Base-by-base conservation (phyloP, 2,113 vertebrate genomes). In the Misgurnus anguillicaudatus region DNA sequence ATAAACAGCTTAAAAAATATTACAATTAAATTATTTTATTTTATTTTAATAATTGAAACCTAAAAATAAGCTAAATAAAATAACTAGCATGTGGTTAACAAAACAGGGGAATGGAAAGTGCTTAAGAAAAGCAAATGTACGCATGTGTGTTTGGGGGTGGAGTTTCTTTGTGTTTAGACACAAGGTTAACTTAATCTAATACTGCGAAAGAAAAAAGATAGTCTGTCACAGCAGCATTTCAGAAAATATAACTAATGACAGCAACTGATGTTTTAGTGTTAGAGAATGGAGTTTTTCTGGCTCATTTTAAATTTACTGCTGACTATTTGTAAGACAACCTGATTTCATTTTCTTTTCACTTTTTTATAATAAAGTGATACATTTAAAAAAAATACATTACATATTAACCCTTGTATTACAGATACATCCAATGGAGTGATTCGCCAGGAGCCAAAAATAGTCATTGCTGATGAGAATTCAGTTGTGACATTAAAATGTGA, bases 401-500 rank as follows among this genome's bases (percentile, higher is more conserved):
- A 36, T 60, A 17, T 9, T 6, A 6, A 55, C 51, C 16, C 51
- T 14, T 77, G 8, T 68, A 75, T 78, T 78, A 9, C 74, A 89
- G 87, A 76, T 81, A 74, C 39, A 75, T 75, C 77, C 17, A 16
- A 10, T 13, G 60, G 58, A 83, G 57, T 11, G 7, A 68, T 87
- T 42, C 17, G 0, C 31, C 86, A 87, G 63, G 45, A 24, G 9
- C 48, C 10, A 47, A 48, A 62, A 8, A 11, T 61, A 58, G 5
- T 42, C 13, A 73, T 69, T 72, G 11, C 70, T 6, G 51, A 6
- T 5, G 19, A n/a, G 7, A 36, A 47, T 41, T 62, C 58, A 1
- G 0, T 11, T 36, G 79, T 77, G 4, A 82, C 45, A 24, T n/a
- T 91, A 21, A 31, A 62, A 5, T 89, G 88, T 80, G 42, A 84